Evolutionary conservation across 2,888 invertebrate species (phyloP).

Genomic region (Stegophylla sp.): DNA sequence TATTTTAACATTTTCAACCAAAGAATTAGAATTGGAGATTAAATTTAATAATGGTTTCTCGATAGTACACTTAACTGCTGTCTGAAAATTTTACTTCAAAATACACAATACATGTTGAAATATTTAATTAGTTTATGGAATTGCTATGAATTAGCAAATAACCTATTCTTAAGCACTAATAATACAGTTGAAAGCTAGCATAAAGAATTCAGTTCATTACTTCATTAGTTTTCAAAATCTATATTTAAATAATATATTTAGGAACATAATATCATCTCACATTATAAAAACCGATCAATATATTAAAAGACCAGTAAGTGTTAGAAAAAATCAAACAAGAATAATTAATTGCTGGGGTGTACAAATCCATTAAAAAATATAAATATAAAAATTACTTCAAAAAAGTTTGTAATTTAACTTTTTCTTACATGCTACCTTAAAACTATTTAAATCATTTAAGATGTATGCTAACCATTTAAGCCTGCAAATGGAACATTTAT

Average conservation of each 20-base stretch:
- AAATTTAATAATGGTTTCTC: too few relatives aligned
- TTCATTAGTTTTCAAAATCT: slow-evolving; percentile 1
- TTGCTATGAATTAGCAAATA: background rate
- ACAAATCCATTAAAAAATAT: background rate
- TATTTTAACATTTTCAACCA: too few relatives aligned
- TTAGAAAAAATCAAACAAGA: background rate
- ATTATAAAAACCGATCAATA: background rate
- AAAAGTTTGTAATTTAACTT: background rate
- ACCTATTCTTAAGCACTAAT: background rate
- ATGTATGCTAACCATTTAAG: background rate
- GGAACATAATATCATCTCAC: background rate
- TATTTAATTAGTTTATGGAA: slow-evolving; percentile 11
- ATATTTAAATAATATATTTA: background rate
- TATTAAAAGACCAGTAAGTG: background rate
- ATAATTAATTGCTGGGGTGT: background rate
- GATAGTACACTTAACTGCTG: too few relatives aligned
- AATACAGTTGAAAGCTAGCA: background rate
- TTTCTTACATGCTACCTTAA: background rate
- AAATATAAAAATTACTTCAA: background rate
- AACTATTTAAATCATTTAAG: background rate
- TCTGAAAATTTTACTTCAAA: too few relatives aligned
- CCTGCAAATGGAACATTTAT: background rate
- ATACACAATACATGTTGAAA: too few relatives aligned
- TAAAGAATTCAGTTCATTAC: background rate
- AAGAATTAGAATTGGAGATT: too few relatives aligned